phyloP scores from a whole-genome alignment of 2,888 invertebrate genomes.

The Dioctria rufipes region DNA sequence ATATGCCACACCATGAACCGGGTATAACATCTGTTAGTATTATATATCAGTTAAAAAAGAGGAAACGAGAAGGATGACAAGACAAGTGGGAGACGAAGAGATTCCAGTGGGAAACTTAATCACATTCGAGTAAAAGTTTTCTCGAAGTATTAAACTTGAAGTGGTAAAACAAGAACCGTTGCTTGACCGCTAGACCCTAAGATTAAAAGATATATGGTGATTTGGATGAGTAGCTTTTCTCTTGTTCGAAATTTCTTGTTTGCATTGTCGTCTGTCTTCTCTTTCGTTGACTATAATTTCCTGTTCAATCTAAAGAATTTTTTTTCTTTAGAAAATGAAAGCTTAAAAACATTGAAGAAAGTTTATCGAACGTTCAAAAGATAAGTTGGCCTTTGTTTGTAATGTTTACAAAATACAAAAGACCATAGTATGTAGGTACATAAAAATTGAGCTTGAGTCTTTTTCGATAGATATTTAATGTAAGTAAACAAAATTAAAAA shows the following conservation, averaged over 20 bases:
- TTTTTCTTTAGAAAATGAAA: too few relatives aligned
- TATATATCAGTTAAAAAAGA: neutral
- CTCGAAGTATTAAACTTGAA: conserved; percentile 5
- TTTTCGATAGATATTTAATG: too few relatives aligned
- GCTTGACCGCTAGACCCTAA: neutral
- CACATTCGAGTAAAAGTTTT: conserved; percentile 13
- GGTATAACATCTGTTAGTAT: conserved; percentile 7
- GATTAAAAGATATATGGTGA: conserved; percentile 10
- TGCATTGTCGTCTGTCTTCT: neutral
- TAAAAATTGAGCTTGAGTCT: too few relatives aligned
- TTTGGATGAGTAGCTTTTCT: conserved; percentile 10
- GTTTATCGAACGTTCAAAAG: too few relatives aligned
- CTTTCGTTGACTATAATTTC: neutral
- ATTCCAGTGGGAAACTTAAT: conserved; percentile 18
- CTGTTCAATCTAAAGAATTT: neutral
- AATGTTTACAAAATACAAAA: too few relatives aligned
- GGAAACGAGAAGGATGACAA: neutral
- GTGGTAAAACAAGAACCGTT: conserved; percentile 16
- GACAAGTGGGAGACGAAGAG: neutral
- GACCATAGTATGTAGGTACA: too few relatives aligned
- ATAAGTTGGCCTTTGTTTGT: too few relatives aligned
- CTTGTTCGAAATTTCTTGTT: neutral
- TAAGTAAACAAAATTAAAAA: too few relatives aligned
- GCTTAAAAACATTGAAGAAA: too few relatives aligned
- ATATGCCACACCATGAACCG: neutral